phyloP scores from a whole-genome alignment of 92 coral and sea anemone species.

The Porites divaricata region DNA sequence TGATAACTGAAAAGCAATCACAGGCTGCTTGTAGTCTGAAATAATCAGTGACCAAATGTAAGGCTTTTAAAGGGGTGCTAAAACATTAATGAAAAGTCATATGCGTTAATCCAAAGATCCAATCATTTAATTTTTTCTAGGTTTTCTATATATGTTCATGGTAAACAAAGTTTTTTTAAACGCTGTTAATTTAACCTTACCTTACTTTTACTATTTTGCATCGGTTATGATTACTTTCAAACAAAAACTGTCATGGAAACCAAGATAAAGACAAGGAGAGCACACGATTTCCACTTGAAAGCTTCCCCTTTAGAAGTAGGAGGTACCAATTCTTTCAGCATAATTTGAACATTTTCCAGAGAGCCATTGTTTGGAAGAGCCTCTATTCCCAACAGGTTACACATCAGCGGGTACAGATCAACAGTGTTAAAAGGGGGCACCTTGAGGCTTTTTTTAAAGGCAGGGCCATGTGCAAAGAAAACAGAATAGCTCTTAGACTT shows the following conservation, averaged over 20 bases:
- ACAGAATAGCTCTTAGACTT: conserved; percentile 68
- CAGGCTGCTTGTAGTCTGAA: no score
- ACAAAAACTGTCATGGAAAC: background rate
- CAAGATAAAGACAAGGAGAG: background rate
- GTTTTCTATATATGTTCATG: no score
- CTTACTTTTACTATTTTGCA: background rate
- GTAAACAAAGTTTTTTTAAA: no score
- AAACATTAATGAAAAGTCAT: no score
- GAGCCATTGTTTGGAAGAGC: conserved; percentile 88
- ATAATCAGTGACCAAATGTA: no score
- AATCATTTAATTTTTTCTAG: no score
- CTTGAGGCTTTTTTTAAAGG: conserved; percentile 70
- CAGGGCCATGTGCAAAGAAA: conserved; percentile 94
- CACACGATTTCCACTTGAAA: background rate
- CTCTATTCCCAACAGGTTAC: conserved; percentile 77
- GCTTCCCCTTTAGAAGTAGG: conserved; percentile 12
- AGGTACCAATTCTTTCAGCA: conserved; percentile 41
- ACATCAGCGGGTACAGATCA: conserved; percentile 89
- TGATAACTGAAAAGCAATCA: no score
- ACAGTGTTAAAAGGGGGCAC: conserved; percentile 70
- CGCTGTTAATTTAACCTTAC: background rate
- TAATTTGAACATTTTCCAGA: conserved; percentile 70
- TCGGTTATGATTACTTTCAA: background rate
- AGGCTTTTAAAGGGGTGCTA: no score
- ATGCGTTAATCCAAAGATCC: no score